A percentile compares a stretch with the other conserved stretches of the same genome.
Evolutionary conservation across 2,113 vertebrate species (phyloP).

Genomic region (Tonatia bakeri): DNA sequence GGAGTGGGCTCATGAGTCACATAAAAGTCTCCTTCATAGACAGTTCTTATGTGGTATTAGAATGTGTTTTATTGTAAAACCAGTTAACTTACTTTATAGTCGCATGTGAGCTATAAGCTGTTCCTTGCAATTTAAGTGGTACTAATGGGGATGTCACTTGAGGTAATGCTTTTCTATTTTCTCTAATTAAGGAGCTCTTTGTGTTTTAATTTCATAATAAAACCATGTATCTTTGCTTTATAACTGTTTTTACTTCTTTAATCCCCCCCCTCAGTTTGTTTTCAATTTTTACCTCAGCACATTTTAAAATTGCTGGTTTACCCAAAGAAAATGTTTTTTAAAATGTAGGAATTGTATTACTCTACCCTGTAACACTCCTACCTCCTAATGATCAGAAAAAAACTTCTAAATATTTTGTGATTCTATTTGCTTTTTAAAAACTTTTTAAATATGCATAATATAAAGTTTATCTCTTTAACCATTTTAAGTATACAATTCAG

Average conservation of each 20-base stretch:
- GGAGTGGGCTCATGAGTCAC: neutral
- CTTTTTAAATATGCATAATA: neutral
- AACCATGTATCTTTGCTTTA: neutral
- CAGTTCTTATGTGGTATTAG: neutral
- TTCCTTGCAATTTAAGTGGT: neutral
- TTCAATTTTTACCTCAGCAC: slow-evolving; percentile 26
- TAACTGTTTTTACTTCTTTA: neutral
- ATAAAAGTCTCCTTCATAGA: slow-evolving; percentile 8
- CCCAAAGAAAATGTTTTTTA: neutral
- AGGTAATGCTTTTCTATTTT: slow-evolving; percentile 20
- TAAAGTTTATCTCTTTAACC: neutral
- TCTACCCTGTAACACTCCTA: neutral
- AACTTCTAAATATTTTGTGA: neutral
- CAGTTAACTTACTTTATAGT: slow-evolving; percentile 25
- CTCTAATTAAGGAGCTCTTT: slow-evolving; percentile 2
- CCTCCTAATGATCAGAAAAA: neutral
- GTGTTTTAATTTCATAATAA: slow-evolving; percentile 40
- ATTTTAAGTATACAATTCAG: neutral
- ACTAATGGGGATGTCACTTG: slow-evolving; percentile 30
- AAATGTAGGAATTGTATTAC: neutral
- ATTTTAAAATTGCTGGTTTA: neutral
- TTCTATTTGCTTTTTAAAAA: neutral
- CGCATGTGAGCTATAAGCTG: neutral
- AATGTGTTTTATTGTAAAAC: slow-evolving; percentile 45
- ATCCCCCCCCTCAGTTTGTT: neutral